Percentiles rank a stretch among this genome's conserved stretches.
phyloP scores from a whole-genome alignment of 2,888 invertebrate species.

The Lypha dubia region DNA sequence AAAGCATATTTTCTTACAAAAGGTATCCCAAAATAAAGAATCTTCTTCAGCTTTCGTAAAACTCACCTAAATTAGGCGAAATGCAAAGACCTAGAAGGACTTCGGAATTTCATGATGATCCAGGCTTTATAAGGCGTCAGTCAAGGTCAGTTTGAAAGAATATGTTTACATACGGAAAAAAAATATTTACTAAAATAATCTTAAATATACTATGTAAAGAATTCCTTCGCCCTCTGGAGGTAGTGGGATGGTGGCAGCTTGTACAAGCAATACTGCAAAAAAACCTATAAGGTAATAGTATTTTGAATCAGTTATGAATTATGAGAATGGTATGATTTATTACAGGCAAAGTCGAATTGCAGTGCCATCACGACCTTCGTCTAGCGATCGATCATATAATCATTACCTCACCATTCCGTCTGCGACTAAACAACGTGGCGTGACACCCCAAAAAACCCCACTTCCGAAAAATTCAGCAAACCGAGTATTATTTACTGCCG shows the following conservation, averaged over 20 bases:
- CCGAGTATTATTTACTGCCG: slow-evolving; percentile 75
- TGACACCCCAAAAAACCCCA: slow-evolving; percentile 73
- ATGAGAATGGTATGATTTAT: background rate
- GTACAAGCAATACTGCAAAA: slow-evolving; percentile 62
- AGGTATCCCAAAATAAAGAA: no score
- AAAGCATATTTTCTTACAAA: slow-evolving; percentile 1
- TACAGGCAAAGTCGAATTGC: slow-evolving; percentile 76
- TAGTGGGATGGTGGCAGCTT: slow-evolving; percentile 15
- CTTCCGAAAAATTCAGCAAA: slow-evolving; percentile 52
- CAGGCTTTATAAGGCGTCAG: slow-evolving; percentile 73
- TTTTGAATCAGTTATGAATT: background rate
- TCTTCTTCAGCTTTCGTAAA: background rate
- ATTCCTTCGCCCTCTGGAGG: slow-evolving; percentile 42
- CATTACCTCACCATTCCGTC: slow-evolving; percentile 27
- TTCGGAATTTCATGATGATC: slow-evolving; percentile 78
- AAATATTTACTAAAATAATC: no score
- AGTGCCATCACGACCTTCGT: slow-evolving; percentile 74
- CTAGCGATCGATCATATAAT: slow-evolving; percentile 65
- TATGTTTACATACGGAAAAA: no score
- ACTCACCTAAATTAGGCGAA: background rate
- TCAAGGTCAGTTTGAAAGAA: slow-evolving; percentile 74
- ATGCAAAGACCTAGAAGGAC: slow-evolving; percentile 80
- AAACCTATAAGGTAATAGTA: slow-evolving; percentile 65
- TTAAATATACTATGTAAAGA: no score
- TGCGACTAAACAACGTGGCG: slow-evolving; percentile 66